phyloP scores from a whole-genome alignment of 2,888 invertebrate genomes.

The Papilio protenor region DNA sequence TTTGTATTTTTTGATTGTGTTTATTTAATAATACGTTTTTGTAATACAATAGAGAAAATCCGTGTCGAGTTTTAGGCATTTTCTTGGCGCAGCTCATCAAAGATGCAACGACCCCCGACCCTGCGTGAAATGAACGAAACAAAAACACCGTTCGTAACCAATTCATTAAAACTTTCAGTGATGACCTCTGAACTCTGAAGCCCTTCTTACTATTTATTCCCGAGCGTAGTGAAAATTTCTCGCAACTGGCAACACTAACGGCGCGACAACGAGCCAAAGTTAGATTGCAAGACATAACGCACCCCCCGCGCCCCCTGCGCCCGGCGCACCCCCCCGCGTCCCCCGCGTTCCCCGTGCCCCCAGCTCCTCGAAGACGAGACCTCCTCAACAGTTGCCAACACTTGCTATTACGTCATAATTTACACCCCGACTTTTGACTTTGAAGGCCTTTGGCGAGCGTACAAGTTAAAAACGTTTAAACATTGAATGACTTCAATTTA shows the following conservation, averaged over 20 bases:
- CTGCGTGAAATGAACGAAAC: slow-evolving; percentile 47
- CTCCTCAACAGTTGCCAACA: slow-evolving; percentile 50
- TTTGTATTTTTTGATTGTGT: neutral
- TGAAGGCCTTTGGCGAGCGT: slow-evolving; percentile 29
- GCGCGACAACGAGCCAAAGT: slow-evolving; percentile 73
- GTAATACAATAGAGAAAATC: neutral
- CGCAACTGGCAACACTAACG: slow-evolving; percentile 66
- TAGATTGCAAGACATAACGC: slow-evolving; percentile 71
- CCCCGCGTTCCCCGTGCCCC: slow-evolving; percentile 45
- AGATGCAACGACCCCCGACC: slow-evolving; percentile 47
- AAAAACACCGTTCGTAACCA: slow-evolving; percentile 58
- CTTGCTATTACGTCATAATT: slow-evolving; percentile 41
- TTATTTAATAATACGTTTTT: neutral
- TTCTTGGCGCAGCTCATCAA: slow-evolving; percentile 45
- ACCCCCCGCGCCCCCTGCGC: slow-evolving; percentile 42
- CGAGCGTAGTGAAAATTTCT: slow-evolving; percentile 52
- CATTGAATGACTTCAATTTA: slow-evolving; percentile 11
- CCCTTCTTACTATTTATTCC: slow-evolving; percentile 60
- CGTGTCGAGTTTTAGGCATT: neutral
- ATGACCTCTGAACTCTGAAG: slow-evolving; percentile 52
- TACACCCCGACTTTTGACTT: slow-evolving; percentile 35
- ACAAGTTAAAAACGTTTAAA: slow-evolving; percentile 22
- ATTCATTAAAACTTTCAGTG: slow-evolving; percentile 78
- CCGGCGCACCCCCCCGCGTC: slow-evolving; percentile 51
- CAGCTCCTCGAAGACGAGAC: slow-evolving; percentile 48